Percentiles rank a stretch among this genome's conserved stretches.
These are phyloP conservation scores for Bombylius major DNA, from an alignment of 2,888 invertebrate species.

Conservation along the genomic window DNA sequence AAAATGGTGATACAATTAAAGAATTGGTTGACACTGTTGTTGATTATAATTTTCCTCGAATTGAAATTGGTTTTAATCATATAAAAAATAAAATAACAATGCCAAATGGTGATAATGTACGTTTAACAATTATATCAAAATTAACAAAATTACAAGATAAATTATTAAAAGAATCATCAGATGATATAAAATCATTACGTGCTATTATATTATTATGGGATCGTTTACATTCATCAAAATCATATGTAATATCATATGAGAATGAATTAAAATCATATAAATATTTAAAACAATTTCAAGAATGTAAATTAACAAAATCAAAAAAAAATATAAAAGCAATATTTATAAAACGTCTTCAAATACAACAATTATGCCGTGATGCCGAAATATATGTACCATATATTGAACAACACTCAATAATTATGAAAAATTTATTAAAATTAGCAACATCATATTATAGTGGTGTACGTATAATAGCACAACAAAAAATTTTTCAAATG, in stretches of 20 bases:
- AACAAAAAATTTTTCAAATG: slow-evolving; percentile 49
- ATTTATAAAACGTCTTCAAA: slow-evolving; percentile 47
- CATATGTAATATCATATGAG: slow-evolving; percentile 37
- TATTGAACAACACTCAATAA: slow-evolving; percentile 46
- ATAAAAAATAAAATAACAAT: slow-evolving; percentile 34
- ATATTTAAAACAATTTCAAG: slow-evolving; percentile 46
- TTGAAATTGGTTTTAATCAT: slow-evolving; percentile 38
- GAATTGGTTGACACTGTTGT: slow-evolving; percentile 10
- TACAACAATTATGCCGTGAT: slow-evolving; percentile 14
- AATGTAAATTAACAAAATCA: slow-evolving; percentile 49
- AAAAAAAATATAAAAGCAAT: slow-evolving; percentile 49
- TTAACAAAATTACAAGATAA: slow-evolving; percentile 50
- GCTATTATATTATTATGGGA: slow-evolving; percentile 39
- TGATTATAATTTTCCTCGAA: slow-evolving; percentile 22
- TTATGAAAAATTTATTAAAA: slow-evolving; percentile 43
- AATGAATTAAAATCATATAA: slow-evolving; percentile 53
- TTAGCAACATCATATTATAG: slow-evolving; percentile 16
- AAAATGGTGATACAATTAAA: slow-evolving; percentile 36
- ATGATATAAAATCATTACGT: slow-evolving; percentile 66
- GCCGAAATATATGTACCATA: slow-evolving; percentile 12
- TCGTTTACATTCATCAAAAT: slow-evolving; percentile 10
- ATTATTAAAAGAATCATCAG: slow-evolving; percentile 53
- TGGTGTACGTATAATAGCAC: slow-evolving; percentile 51
- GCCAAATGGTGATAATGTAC: slow-evolving; percentile 57
- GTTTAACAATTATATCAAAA: slow-evolving; percentile 46